Conservation (phyloP, 2,113 vertebrate species). For the Rhodinocichla rosea region DNA sequence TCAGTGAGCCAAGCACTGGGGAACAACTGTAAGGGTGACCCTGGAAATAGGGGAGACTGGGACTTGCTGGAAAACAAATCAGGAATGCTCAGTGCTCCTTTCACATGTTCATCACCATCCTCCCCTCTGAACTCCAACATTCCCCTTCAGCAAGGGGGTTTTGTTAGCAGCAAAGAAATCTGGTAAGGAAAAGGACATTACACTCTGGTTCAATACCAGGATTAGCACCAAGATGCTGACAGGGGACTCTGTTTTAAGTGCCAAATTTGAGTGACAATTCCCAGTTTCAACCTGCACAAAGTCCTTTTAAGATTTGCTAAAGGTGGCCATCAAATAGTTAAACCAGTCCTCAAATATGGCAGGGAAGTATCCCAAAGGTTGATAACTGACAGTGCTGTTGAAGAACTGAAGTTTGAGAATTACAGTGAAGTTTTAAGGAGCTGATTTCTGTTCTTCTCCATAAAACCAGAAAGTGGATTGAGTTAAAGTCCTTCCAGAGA, state of each 20-base stretch:
- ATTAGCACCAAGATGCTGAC: background rate
- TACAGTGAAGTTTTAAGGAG: background rate
- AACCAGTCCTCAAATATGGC: background rate
- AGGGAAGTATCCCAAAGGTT: background rate
- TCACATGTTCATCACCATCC: background rate
- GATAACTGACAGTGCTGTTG: background rate
- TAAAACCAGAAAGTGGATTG: background rate
- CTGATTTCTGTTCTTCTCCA: background rate
- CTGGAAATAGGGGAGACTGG: background rate
- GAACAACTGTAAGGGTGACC: background rate
- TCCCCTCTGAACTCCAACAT: background rate
- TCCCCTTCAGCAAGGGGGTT: accelerated
- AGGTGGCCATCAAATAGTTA: background rate
- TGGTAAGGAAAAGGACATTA: background rate
- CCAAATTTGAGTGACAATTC: background rate
- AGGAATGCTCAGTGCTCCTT: background rate
- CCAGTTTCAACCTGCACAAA: background rate
- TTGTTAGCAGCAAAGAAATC: background rate
- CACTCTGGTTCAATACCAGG: background rate
- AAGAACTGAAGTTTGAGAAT: background rate
- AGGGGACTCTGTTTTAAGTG: background rate
- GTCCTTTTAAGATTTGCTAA: background rate
- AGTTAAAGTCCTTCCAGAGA: background rate
- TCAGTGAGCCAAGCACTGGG: background rate
- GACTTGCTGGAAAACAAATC: background rate